Percentiles rank a stretch among this genome's conserved stretches.
phyloP scores from a whole-genome alignment of 2,888 invertebrate species.

The Dynastes hyllus region DNA sequence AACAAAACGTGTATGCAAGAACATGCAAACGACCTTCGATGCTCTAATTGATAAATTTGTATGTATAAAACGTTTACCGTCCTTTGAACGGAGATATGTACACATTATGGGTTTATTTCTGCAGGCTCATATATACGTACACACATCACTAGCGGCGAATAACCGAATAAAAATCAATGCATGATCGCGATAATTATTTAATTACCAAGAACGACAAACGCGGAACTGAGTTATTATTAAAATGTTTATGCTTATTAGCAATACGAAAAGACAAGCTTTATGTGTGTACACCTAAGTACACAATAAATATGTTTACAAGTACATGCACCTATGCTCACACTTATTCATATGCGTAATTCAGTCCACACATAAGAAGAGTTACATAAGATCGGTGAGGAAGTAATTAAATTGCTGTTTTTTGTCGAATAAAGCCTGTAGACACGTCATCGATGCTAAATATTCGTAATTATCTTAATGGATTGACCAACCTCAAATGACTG shows the following conservation, averaged over 20 bases:
- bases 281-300: no score
- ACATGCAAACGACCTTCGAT: constrained; percentile 27
- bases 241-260: constrained; percentile 22
- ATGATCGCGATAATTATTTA: constrained; percentile 29
- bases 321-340: neutral
- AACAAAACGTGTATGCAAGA: constrained; percentile 26
- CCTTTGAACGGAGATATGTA: neutral
- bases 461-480: constrained; percentile 1
- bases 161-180: constrained; percentile 4
- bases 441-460: neutral
- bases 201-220: constrained; percentile 15
- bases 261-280: constrained; percentile 4
- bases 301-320: neutral
- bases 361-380: constrained; percentile 12
- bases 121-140: neutral
- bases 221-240: constrained; percentile 22
- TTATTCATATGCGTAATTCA: neutral
- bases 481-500: neutral
- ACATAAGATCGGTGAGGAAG: constrained; percentile 10
- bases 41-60: constrained; percentile 28
- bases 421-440: neutral
- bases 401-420: constrained; percentile 15
- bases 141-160: neutral
- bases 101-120: neutral
- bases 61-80: constrained; percentile 10